These are phyloP conservation scores for Rhorus exstirpatorius DNA, from an alignment of 2,888 invertebrate species.

Conservation along the genomic window DNA sequence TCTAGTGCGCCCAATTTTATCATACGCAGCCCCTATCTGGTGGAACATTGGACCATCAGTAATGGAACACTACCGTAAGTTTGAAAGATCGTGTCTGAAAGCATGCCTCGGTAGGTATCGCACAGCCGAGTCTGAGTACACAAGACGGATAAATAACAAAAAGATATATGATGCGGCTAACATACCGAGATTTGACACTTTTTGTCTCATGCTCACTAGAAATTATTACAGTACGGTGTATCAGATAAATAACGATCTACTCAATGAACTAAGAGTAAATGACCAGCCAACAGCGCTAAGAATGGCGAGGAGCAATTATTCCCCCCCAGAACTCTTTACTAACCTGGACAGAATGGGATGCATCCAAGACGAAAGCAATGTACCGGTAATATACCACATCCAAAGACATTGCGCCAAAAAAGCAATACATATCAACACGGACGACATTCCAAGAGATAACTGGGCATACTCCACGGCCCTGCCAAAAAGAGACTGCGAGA, in stretches of 20 bases:
- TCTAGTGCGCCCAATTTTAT: constrained; percentile 34
- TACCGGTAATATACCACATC: constrained; percentile 43
- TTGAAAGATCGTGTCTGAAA: constrained; percentile 40
- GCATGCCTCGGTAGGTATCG: constrained; percentile 19
- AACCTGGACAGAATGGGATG: constrained; percentile 27
- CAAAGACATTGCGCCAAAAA: constrained; percentile 23
- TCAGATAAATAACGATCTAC: neutral
- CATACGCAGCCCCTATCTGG: constrained; percentile 55
- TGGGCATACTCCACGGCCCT: constrained; percentile 30
- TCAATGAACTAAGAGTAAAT: neutral
- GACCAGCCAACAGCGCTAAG: neutral
- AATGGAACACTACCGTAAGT: constrained; percentile 50
- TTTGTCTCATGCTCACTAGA: constrained; percentile 1
- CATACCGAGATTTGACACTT: neutral
- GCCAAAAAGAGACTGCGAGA: neutral
- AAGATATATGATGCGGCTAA: neutral
- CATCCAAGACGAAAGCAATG: constrained; percentile 34
- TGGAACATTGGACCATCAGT: constrained; percentile 45
- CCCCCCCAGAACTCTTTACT: constrained; percentile 16
- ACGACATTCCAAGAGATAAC: constrained; percentile 12
- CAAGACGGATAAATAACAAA: neutral
- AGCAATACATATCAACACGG: neutral
- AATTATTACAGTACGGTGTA: neutral
- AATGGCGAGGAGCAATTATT: constrained; percentile 42
- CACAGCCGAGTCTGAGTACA: constrained; percentile 22